Conservation (phyloP, 2,888 invertebrate species). For the Schizaphis graminum region DNA sequence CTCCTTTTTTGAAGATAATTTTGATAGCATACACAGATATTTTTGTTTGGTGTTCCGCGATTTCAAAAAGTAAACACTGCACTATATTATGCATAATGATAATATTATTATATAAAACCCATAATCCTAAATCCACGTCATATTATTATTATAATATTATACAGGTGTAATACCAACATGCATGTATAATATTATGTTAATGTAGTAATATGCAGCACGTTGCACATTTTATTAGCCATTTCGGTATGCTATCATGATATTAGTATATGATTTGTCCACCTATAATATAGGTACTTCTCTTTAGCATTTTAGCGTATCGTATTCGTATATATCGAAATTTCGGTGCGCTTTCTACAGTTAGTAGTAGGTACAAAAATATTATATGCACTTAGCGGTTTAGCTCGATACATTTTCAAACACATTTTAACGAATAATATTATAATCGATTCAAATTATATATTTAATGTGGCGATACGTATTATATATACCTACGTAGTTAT, state of each 20-base stretch:
- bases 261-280: background rate
- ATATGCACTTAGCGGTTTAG: background rate
- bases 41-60: no score
- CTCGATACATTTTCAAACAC: background rate
- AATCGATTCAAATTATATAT: background rate
- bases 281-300: background rate
- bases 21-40: no score
- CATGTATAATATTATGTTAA: background rate
- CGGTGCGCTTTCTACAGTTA: background rate
- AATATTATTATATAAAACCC: background rate
- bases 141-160: background rate
- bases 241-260: background rate
- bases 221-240: background rate
- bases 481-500: background rate
- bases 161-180: background rate
- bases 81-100: background rate
- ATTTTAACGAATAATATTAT: background rate
- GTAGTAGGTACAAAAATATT: background rate
- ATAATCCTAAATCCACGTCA: background rate
- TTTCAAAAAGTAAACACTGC: no score
- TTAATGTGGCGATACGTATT: background rate
- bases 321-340: background rate
- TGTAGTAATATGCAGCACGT: background rate
- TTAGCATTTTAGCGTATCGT: no score
- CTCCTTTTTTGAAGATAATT: no score